Conservation (phyloP, 1,140 invertebrate species). For the Choristoneura fumiferana region DNA sequence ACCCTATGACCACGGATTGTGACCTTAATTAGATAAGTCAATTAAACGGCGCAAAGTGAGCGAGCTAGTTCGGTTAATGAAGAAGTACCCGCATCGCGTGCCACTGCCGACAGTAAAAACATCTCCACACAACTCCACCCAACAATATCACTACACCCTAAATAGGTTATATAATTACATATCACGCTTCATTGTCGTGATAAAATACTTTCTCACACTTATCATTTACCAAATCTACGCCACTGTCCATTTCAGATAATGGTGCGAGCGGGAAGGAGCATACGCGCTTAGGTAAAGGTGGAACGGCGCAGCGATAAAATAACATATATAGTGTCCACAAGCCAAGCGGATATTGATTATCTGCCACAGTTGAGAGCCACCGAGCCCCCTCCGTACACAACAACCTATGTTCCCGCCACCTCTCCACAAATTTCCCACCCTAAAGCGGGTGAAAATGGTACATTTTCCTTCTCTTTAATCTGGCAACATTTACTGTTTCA, state of each 20-base stretch:
- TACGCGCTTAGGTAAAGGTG: conserved; percentile 27
- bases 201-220: conserved; percentile 78
- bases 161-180: conserved; percentile 76
- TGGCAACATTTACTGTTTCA: conserved; percentile 49
- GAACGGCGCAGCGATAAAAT: conserved; percentile 67
- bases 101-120: conserved; percentile 52
- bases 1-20: neutral
- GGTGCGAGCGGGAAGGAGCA: conserved; percentile 56
- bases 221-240: conserved; percentile 78
- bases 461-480: conserved; percentile 39
- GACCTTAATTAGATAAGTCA: conserved; percentile 60
- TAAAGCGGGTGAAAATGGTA: conserved; percentile 38
- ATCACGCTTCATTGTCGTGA: conserved; percentile 75
- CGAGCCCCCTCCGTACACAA: conserved; percentile 50
- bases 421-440: conserved; percentile 41
- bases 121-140: conserved; percentile 46
- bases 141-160: conserved; percentile 47
- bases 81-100: conserved; percentile 67
- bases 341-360: conserved; percentile 80
- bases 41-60: conserved; percentile 44
- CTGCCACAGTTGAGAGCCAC: conserved; percentile 77
- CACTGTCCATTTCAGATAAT: conserved; percentile 77
- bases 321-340: conserved; percentile 79
- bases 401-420: conserved; percentile 42
- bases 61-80: conserved; percentile 48